Conservation (phyloP, 2,113 vertebrate genomes). For the Aythya baeri region DNA sequence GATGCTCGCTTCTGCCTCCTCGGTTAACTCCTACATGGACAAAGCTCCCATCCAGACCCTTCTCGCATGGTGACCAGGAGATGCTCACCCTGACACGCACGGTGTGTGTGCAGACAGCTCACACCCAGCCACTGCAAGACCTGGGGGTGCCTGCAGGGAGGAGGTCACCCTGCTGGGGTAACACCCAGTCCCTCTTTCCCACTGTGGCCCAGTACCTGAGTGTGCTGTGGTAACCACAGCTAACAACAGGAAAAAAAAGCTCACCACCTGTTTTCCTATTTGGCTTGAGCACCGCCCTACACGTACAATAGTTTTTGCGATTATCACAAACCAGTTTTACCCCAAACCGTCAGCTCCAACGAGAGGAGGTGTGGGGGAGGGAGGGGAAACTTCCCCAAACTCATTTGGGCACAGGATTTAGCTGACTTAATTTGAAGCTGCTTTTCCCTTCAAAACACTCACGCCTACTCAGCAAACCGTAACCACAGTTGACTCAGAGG, state of each 20-base stretch:
- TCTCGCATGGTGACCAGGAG: fast-evolving
- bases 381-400: neutral
- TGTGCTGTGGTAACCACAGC: neutral
- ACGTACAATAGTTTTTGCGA: neutral
- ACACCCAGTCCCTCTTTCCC: neutral
- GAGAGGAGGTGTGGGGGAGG: neutral
- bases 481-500: slow-evolving; percentile 61
- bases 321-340: slow-evolving; percentile 13
- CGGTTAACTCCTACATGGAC: neutral
- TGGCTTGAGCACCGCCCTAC: neutral
- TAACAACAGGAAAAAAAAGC: neutral
- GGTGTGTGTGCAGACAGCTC: fast-evolving
- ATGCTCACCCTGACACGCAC: fast-evolving
- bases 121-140: neutral
- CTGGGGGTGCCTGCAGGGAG: neutral
- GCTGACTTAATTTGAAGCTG: slow-evolving; percentile 45
- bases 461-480: slow-evolving; percentile 53
- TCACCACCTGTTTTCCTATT: neutral
- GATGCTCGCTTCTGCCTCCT: neutral
- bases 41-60: neutral
- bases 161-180: neutral
- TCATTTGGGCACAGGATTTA: slow-evolving; percentile 4
- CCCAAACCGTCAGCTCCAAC: neutral
- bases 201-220: fast-evolving
- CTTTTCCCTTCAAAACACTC: slow-evolving; percentile 49